Evolutionary conservation across 37 sponge, comb jelly and placozoan genomes (phyloP), one percentile per base, ranked within the genome.

Genomic region (Corticium candelabrum): DNA sequence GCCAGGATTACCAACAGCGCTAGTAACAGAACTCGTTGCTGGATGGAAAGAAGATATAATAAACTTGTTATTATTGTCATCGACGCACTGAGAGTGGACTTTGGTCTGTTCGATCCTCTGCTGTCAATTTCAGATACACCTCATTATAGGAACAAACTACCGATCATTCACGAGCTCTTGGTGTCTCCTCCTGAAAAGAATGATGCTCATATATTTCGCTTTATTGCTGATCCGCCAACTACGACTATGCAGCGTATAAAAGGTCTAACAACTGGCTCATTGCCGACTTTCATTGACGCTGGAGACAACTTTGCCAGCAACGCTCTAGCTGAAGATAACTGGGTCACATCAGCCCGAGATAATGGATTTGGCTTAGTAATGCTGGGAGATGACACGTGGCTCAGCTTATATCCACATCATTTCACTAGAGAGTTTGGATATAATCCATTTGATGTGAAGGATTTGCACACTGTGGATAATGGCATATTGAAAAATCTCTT

Each of bases 241-340:
- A 90, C 93, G n/a, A 99, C 99, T 29, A 86, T 99, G 89, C 99
- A 95, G 74, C 82, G 99, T 15, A 83, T 99, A 35, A 99, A 99
- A 69, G 99, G 96, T 0, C 87, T 99, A 4, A 92, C 99, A 4
- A 99, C 99, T 0, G 99, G 99, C 21, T 80, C 92, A 27, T 85
- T 99, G 30, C 99, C 99, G 2, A 95, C 99, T 1, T 99, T 95
- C 70, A 85, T 99, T 35, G 96, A 99, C 62, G 82, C 90, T 62
- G 87, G 96, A 21, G 87, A 87, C 71, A 99, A 99, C 78, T 99
- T 99, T 76, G 93, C 89, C 67, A 87, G 90, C 74, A 84, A 84
- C 75, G 80, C 82, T 37, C 85, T 99, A 3, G 35, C 77, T 0
- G 99, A 99, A 67, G 99, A 99, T 76, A 99, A 82, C 40, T 79